Evolutionary conservation across 2,113 vertebrate genomes (phyloP), one percentile per base, ranked within the genome.

Genomic region (Catharus minimus): DNA sequence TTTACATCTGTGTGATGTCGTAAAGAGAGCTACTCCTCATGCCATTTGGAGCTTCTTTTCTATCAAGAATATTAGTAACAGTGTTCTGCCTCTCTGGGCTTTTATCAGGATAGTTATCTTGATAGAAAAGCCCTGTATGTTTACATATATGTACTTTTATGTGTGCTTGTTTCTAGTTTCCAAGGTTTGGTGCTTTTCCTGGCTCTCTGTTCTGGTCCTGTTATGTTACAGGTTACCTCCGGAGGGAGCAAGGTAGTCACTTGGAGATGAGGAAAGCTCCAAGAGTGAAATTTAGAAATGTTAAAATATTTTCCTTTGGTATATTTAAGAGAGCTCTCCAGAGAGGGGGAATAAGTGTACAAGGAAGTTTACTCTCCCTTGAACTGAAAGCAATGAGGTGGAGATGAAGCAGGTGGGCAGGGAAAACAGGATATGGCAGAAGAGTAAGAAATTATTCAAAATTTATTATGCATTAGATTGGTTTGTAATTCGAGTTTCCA

Each of bases 241-340:
- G 14, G 49, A 56, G 68, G 61, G 80, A 90, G 80, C 76, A 86
- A 74, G 69, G 73, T 58, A 49, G 38, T 84, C 66, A 50, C 62
- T 1, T 50, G 62, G 62, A 84, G 32, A 9, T n/a, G 14, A 18
- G 26, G 23, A 72, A 50, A 22, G 46, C 41, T 66, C 62, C 33
- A 33, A 32, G 73, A 52, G 26, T 53, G 57, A 91, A n/a, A 83
- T 76, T 27, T 43, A 15, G 20, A 77, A 61, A 38, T 52, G 36
- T 33, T 68, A 49, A 90, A 83, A 39, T 86, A 24, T 81, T 88
- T 94, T 86, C 38, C 33, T 91, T 56, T 56, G 61, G 33, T 80
- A 21, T 47, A 26, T 71, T 88, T 90, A 49, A 56, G 36, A 47
- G 44, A 39, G 11, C 47, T 15, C 36, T 88, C 16, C 50, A 52